Conservation (phyloP, 2,888 invertebrate species). For the Chrysopilus asiliformis region DNA sequence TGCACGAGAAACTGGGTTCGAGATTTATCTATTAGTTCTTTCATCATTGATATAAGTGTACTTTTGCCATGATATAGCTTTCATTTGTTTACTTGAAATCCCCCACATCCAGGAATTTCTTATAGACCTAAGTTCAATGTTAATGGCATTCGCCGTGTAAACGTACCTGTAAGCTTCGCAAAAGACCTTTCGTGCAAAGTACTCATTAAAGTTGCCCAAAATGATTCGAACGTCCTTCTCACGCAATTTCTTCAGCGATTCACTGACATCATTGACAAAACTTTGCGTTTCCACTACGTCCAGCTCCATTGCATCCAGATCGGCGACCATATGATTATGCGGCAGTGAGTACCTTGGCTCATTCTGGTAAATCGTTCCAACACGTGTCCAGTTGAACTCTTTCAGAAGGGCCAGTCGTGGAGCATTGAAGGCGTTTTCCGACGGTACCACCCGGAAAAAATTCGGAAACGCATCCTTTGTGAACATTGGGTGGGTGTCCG, state of each 20-base stretch:
- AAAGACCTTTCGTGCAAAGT: constrained; percentile 80
- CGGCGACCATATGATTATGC: constrained; percentile 75
- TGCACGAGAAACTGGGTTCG: too few relatives aligned
- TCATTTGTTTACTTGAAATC: too few relatives aligned
- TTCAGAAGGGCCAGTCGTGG: constrained; percentile 77
- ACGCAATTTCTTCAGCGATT: constrained; percentile 65
- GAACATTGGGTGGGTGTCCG: constrained; percentile 96
- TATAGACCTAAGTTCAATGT: too few relatives aligned
- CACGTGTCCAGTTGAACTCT: constrained; percentile 93
- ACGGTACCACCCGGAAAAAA: constrained; percentile 93
- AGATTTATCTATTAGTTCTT: too few relatives aligned
- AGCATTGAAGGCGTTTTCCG: constrained; percentile 90
- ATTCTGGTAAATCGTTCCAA: constrained; percentile 95
- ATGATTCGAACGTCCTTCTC: constrained; percentile 91
- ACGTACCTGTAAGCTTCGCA: constrained; percentile 69
- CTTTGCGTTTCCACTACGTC: constrained; percentile 81
- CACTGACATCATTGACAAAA: constrained; percentile 76
- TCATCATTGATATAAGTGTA: too few relatives aligned
- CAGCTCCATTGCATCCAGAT: constrained; percentile 67
- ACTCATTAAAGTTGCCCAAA: constrained; percentile 89
- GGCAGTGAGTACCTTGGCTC: constrained; percentile 86
- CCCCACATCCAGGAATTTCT: too few relatives aligned
- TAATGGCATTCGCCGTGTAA: too few relatives aligned
- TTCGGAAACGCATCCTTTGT: constrained; percentile 87
- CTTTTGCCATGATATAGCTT: too few relatives aligned